phyloP scores from a whole-genome alignment of 2,797 vertebrate genomes.

The Melanotaenia boesemani region DNA sequence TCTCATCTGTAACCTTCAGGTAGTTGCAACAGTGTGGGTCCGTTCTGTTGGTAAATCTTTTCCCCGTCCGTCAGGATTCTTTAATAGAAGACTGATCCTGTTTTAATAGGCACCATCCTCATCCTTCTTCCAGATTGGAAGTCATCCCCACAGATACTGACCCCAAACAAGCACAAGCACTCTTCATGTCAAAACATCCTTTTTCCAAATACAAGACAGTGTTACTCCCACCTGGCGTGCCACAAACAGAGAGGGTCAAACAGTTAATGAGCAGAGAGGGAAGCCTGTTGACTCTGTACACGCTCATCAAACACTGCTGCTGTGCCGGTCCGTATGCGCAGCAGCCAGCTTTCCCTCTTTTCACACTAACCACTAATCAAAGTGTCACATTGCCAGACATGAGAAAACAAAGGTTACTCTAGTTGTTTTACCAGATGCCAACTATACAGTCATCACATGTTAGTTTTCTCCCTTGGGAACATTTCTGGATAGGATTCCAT shows the following conservation, averaged over 20 bases:
- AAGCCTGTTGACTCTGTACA: conserved; percentile 60
- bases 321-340: conserved; percentile 8
- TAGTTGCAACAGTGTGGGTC: conserved; percentile 23
- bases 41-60: conserved; percentile 29
- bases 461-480: conserved; percentile 8
- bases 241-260: conserved; percentile 66
- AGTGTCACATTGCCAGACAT: conserved; percentile 64
- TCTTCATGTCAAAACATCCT: conserved; percentile 12
- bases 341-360: conserved; percentile 28
- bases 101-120: conserved; percentile 12
- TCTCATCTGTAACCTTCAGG: conserved; percentile 38
- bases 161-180: background rate
- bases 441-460: conserved; percentile 23
- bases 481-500: background rate
- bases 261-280: conserved; percentile 57
- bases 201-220: conserved; percentile 38
- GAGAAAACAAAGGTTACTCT: conserved; percentile 47
- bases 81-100: background rate
- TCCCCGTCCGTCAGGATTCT: conserved; percentile 19
- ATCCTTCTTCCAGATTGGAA: conserved; percentile 17
- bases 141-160: conserved; percentile 17
- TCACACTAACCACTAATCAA: conserved; percentile 53
- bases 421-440: conserved; percentile 37
- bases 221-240: conserved; percentile 56
- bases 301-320: conserved; percentile 59